A percentile compares a stretch with the other conserved stretches of the same genome.
phyloP scores from a whole-genome alignment of 2,888 invertebrate species.

The Yponomeuta cagnagella region DNA sequence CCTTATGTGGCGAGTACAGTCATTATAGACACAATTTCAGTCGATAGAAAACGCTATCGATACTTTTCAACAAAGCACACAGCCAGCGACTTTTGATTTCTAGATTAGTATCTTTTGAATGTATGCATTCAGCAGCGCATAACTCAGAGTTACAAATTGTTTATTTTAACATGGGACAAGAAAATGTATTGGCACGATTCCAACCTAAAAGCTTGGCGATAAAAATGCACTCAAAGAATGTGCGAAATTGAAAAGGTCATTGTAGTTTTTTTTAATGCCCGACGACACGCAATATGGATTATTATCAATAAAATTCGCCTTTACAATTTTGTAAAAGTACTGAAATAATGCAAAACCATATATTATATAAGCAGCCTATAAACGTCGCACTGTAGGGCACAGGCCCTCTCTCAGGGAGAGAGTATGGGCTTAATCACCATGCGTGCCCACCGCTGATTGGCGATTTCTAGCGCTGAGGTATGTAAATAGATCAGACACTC shows the following conservation, averaged over 20 bases:
- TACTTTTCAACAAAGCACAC: slow-evolving; percentile 5
- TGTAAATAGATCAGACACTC: too few species aligned
- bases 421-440: too few species aligned
- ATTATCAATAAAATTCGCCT: neutral
- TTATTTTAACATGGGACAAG: slow-evolving; percentile 71
- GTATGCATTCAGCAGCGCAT: slow-evolving; percentile 74
- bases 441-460: too few species aligned
- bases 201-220: slow-evolving; percentile 71
- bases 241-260: slow-evolving; percentile 48
- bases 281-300: slow-evolving; percentile 40
- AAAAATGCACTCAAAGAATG: slow-evolving; percentile 56
- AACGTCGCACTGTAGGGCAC: too few species aligned
- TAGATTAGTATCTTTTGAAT: slow-evolving; percentile 74
- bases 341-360: too few species aligned
- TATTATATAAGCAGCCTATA: too few species aligned
- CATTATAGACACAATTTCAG: neutral
- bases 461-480: too few species aligned
- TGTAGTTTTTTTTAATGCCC: slow-evolving; percentile 34
- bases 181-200: slow-evolving; percentile 69
- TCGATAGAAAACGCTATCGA: slow-evolving; percentile 12
- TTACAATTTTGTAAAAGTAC: neutral
- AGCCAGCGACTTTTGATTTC: slow-evolving; percentile 49
- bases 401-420: too few species aligned
- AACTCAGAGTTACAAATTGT: slow-evolving; percentile 76
- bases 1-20: too few species aligned